phyloP scores from a whole-genome alignment of 2,113 vertebrate genomes.

The Heptranchias perlo region DNA sequence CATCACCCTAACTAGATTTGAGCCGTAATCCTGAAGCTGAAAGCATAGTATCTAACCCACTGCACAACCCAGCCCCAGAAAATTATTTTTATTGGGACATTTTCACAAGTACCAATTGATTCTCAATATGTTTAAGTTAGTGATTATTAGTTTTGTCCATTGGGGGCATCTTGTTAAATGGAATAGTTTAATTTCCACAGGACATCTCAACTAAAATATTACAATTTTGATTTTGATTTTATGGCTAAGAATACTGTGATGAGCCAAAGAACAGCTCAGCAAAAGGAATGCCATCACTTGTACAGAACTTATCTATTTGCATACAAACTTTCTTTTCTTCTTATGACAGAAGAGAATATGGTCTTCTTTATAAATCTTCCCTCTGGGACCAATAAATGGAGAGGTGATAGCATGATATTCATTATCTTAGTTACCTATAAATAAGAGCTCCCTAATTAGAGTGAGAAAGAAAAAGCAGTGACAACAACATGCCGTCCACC shows the following conservation, averaged over 20 bases:
- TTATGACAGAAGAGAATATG: neutral
- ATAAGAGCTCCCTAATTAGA: constrained; percentile 29
- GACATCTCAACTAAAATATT: neutral
- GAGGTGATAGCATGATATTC: constrained; percentile 10
- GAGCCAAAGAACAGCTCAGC: neutral
- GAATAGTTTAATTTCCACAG: constrained; percentile 7
- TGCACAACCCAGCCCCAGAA: neutral
- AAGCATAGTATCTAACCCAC: neutral
- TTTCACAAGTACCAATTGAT: neutral
- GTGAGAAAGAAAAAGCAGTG: neutral
- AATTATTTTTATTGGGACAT: neutral
- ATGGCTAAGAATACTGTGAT: neutral
- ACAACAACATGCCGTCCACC: neutral
- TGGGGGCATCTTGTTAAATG: neutral
- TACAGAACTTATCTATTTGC: neutral
- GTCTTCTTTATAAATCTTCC: neutral
- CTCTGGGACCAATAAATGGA: constrained; percentile 1
- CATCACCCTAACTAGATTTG: neutral
- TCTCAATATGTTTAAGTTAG: neutral
- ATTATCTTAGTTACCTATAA: neutral
- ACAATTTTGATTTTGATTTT: neutral
- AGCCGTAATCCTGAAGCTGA: neutral
- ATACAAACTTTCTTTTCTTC: neutral
- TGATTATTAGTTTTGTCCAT: neutral
- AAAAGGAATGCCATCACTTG: neutral